Evolutionary conservation across 2,113 vertebrate genomes (phyloP).

Genomic region (Rhea americana): DNA sequence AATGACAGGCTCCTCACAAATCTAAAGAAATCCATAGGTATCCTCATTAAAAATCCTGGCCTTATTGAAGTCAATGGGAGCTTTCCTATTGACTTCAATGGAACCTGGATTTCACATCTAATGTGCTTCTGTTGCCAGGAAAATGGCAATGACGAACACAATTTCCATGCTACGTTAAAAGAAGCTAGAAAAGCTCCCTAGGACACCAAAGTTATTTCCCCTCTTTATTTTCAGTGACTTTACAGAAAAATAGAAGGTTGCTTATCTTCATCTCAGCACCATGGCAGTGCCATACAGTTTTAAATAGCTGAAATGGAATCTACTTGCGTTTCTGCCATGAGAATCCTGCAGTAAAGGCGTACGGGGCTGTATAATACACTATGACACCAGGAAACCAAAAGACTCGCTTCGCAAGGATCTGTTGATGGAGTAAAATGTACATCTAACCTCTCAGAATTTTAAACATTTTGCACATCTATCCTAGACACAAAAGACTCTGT

Average conservation of each 20-base stretch:
- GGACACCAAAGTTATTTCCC: not conserved
- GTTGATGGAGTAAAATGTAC: not conserved
- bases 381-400: not conserved
- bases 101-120: not conserved
- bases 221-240: not conserved
- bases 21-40: not conserved
- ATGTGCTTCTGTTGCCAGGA: not conserved
- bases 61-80: not conserved
- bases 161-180: not conserved
- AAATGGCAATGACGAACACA: not conserved
- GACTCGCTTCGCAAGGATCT: not conserved
- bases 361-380: not conserved
- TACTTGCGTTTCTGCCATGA: not conserved
- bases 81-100: not conserved
- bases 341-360: not conserved
- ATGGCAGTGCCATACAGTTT: not conserved
- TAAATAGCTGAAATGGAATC: not conserved
- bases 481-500: constrained; percentile 3
- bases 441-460: not conserved
- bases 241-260: not conserved
- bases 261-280: not conserved
- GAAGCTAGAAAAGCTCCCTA: not conserved
- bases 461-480: constrained; percentile 3
- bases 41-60: not conserved
- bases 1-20: not conserved